Evolutionary conservation across 2,113 vertebrate genomes (phyloP).

Genomic region (Syngnathoides biaculeatus): DNA sequence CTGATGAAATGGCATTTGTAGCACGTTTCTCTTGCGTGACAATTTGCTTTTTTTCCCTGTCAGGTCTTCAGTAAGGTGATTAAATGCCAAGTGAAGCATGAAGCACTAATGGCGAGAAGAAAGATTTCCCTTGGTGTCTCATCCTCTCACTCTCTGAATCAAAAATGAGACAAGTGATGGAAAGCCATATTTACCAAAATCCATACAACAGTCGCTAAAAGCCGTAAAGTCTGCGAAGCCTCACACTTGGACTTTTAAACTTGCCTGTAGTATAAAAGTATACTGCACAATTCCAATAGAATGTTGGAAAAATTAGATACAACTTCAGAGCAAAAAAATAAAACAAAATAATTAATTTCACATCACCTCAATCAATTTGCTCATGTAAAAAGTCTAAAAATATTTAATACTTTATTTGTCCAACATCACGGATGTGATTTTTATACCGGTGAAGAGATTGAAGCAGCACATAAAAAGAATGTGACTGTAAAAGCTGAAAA

Average conservation of each 20-base stretch:
- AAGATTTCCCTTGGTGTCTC: constrained; percentile 44
- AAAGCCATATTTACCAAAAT: constrained; percentile 32
- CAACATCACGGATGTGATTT: no score
- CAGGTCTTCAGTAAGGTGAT: constrained; percentile 22
- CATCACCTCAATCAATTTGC: no score
- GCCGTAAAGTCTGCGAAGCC: constrained; percentile 3
- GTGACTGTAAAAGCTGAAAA: no score
- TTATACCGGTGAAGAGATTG: no score
- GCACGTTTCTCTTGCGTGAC: not conserved
- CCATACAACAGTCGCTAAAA: constrained; percentile 21
- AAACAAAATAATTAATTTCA: no score
- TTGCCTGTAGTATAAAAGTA: not conserved
- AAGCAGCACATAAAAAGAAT: no score
- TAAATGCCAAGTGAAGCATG: constrained; percentile 42
- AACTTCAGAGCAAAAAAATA: no score
- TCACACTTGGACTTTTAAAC: constrained; percentile 7
- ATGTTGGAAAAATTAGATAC: no score
- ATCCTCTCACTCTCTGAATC: constrained; percentile 19
- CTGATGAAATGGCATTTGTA: not conserved
- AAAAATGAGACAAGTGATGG: constrained; percentile 35
- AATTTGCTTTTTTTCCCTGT: not conserved
- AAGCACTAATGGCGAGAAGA: constrained; percentile 28
- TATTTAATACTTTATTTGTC: no score
- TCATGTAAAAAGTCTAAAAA: no score
- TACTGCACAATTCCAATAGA: not conserved